phyloP scores from a whole-genome alignment of 2,888 invertebrate species.

The Anaspis maculata region DNA sequence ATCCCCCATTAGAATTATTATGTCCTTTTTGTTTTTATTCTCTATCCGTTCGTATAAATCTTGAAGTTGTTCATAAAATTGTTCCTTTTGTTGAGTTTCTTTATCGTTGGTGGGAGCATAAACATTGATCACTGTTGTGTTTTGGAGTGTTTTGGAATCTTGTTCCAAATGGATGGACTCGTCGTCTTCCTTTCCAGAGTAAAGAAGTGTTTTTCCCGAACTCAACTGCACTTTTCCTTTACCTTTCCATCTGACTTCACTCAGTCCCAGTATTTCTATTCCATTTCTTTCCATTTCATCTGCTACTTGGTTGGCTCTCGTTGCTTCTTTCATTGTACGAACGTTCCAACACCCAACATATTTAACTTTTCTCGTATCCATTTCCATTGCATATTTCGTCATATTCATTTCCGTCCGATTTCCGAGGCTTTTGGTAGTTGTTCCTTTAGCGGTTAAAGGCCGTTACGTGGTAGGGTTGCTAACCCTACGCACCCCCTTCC shows the following conservation, averaged over 20 bases:
- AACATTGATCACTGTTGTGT: neutral
- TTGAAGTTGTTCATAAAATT: neutral
- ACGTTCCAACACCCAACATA: neutral
- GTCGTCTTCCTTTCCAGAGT: neutral
- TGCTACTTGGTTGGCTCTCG: neutral
- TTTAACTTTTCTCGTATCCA: neutral
- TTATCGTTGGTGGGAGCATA: neutral
- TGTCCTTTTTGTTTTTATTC: neutral
- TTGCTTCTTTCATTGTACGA: neutral
- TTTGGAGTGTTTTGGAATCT: neutral
- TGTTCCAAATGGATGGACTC: neutral
- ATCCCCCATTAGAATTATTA: neutral
- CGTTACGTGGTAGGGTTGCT: no score
- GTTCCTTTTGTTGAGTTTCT: neutral
- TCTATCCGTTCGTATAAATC: neutral
- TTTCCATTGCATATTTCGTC: neutral
- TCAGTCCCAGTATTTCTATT: neutral
- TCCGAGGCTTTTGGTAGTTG: neutral
- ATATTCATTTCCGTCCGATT: neutral
- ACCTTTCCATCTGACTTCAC: neutral
- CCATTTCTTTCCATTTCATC: neutral
- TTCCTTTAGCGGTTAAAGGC: neutral
- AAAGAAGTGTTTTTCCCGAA: neutral
- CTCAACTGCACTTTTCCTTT: neutral
- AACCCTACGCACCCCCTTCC: no score